These are phyloP conservation scores for Indri indri DNA, from an alignment of 2,113 vertebrate genomes.

Conservation along the genomic window DNA sequence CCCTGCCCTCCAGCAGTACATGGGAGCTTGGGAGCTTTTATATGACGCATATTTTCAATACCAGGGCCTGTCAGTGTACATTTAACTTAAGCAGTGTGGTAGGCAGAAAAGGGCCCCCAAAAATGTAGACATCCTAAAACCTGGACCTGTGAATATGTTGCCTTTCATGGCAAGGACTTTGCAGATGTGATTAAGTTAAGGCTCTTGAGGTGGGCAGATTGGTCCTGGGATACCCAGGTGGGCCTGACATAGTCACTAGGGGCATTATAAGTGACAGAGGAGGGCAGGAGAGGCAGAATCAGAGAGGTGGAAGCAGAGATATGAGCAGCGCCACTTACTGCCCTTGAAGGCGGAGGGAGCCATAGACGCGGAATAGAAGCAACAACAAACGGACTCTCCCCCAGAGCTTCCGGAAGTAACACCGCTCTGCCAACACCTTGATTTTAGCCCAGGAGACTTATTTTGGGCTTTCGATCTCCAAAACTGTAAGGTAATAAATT, in stretches of 20 bases:
- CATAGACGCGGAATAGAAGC: not conserved
- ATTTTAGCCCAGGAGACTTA: not conserved
- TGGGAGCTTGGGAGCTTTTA: not conserved
- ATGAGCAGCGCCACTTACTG: not conserved
- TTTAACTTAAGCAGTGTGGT: not conserved
- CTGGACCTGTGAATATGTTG: not conserved
- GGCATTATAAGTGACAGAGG: not conserved
- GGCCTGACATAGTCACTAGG: not conserved
- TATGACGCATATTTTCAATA: not conserved
- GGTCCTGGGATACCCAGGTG: not conserved
- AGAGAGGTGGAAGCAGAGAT: not conserved
- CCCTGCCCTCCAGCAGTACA: not conserved
- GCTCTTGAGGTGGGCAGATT: not conserved
- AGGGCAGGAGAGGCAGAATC: not conserved
- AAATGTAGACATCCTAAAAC: not conserved
- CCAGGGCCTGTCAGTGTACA: not conserved
- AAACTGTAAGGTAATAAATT: not conserved
- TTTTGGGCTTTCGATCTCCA: not conserved
- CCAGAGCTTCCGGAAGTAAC: not conserved
- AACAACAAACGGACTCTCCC: too few relatives aligned
- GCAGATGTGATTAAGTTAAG: not conserved
- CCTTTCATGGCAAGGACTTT: not conserved
- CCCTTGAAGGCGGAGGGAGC: not conserved
- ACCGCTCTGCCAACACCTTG: not conserved
- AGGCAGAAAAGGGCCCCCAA: not conserved